These are phyloP conservation scores for Callionymus lyra DNA, from an alignment of 2,113 vertebrate genomes.

Conservation along the genomic window DNA sequence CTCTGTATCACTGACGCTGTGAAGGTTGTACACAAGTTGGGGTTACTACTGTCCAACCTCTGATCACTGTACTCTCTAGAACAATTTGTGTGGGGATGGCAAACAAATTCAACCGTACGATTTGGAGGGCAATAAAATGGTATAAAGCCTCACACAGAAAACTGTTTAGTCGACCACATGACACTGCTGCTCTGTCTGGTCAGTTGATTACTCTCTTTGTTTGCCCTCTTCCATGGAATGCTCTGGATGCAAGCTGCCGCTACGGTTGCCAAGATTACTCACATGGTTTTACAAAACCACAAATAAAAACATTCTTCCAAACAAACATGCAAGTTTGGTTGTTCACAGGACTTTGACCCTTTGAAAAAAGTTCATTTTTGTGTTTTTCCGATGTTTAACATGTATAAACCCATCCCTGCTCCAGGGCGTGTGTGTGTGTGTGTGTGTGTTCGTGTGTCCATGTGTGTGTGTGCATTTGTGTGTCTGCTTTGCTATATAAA, in stretches of 20 bases:
- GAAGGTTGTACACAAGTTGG: no score
- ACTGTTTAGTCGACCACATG: not conserved
- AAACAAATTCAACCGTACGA: not conserved
- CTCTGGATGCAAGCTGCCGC: constrained; percentile 19
- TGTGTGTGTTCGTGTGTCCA: constrained; percentile 14
- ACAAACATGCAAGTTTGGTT: not conserved
- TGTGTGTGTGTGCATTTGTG: no score
- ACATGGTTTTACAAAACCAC: not conserved
- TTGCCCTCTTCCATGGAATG: constrained; percentile 29
- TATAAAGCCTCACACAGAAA: not conserved
- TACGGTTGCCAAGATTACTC: constrained; percentile 26
- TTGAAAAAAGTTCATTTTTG: not conserved
- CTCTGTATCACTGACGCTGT: no score
- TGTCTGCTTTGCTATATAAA: constrained; percentile 45
- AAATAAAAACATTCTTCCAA: not conserved
- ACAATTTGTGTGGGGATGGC: not conserved
- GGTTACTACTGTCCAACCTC: not conserved
- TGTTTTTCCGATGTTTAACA: not conserved
- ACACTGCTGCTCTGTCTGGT: constrained; percentile 10
- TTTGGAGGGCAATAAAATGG: not conserved
- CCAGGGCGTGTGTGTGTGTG: constrained; percentile 8
- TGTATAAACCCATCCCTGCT: constrained; percentile 44
- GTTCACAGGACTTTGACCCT: not conserved
- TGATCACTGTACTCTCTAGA: not conserved
- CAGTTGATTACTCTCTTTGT: constrained; percentile 23